phyloP scores from a whole-genome alignment of 1,140 invertebrate genomes.

The Mesaphorura yosii region DNA sequence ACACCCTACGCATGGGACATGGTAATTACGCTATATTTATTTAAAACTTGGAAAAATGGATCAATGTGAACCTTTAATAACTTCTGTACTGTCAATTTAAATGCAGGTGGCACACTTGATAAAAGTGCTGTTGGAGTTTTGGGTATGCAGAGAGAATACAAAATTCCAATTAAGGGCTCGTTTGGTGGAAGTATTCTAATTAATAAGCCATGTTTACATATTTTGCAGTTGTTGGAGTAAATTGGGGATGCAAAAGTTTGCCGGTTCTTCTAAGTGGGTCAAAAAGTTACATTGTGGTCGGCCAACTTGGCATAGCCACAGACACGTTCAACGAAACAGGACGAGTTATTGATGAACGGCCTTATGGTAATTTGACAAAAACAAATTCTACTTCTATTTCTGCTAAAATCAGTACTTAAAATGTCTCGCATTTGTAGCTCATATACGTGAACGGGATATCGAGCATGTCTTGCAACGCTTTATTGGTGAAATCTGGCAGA shows the following conservation, averaged over 20 bases:
- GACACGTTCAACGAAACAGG: constrained; percentile 33
- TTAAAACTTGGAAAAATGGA: no score
- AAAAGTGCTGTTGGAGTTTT: constrained; percentile 29
- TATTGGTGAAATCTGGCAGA: constrained; percentile 30
- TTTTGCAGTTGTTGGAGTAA: constrained; percentile 21
- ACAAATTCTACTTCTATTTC: neutral
- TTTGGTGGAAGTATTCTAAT: neutral
- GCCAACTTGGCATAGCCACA: constrained; percentile 32
- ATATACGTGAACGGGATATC: constrained; percentile 22
- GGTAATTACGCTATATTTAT: no score
- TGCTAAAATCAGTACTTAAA: neutral
- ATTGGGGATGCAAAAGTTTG: constrained; percentile 31
- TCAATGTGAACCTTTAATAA: no score
- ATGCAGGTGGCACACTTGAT: constrained; percentile 32
- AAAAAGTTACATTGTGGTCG: constrained; percentile 31
- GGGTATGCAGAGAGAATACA: constrained; percentile 11
- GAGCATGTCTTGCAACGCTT: constrained; percentile 20
- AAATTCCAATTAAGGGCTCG: neutral
- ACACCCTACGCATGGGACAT: constrained; percentile 25
- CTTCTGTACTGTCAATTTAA: no score
- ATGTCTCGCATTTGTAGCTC: constrained; percentile 11
- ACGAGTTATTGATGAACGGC: constrained; percentile 21
- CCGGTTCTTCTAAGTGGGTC: constrained; percentile 30
- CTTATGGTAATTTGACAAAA: constrained; percentile 24
- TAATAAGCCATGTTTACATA: neutral